Evolutionary conservation across 2,888 invertebrate genomes (phyloP).

Genomic region (Meta bourneti): DNA sequence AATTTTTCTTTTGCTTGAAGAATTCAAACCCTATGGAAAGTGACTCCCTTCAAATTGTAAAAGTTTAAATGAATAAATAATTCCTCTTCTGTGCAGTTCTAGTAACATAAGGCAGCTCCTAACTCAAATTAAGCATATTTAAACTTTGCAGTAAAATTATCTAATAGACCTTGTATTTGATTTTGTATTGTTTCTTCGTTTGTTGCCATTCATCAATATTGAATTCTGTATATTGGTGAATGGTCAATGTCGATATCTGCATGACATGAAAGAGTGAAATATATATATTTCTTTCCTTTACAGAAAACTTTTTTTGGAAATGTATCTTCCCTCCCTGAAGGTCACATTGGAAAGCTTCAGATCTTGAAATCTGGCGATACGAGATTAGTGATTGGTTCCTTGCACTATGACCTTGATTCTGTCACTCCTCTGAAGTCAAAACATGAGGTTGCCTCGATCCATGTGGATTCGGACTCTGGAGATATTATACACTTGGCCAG

Average conservation of each 20-base stretch:
- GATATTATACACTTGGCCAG: slow-evolving; percentile 83
- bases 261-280: no score
- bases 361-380: slow-evolving; percentile 83
- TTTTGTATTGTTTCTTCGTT: no score
- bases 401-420: slow-evolving; percentile 80
- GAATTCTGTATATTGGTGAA: no score
- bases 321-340: slow-evolving; percentile 81
- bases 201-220: no score
- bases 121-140: no score
- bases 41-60: not conserved
- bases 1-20: not conserved
- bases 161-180: no score
- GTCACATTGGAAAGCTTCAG: slow-evolving; percentile 83
- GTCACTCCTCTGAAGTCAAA: slow-evolving; percentile 78
- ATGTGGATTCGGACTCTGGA: slow-evolving; percentile 81
- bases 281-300: not conserved
- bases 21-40: not conserved
- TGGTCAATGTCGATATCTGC: no score
- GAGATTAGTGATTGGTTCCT: slow-evolving; percentile 82
- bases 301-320: not conserved
- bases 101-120: no score
- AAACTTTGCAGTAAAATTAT: no score
- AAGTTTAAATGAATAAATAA: not conserved
- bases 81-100: no score
- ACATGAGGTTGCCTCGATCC: slow-evolving; percentile 83